Base-by-base conservation (phyloP, 2,888 invertebrate genomes). In the Agonum fuliginosum region DNA sequence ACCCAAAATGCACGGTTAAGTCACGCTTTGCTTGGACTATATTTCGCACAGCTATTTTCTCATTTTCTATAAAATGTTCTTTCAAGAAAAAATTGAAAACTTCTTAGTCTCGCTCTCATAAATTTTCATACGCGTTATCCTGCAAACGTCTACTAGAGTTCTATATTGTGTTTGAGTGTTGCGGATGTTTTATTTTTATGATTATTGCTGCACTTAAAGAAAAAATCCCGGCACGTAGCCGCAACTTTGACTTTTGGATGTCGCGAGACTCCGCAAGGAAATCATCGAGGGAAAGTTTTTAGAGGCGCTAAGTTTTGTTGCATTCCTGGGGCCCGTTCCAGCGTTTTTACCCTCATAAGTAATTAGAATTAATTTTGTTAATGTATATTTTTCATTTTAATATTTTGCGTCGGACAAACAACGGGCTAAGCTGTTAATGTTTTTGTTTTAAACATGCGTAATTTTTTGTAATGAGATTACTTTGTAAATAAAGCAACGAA, bases 171-270 rank as follows among this genome's bases (percentile, higher is more conserved):
- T 73, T 73, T 73, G 62, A 14, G 34, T 27, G 41, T n/a, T 46
- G n/a, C 65, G 27, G 46, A 74, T 65, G 65, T 65, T 65, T 74
- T 74, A 74, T 74, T 74, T 62, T 74, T 74, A 74, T 74, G 41
- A 74, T 74, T 74, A 74, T 74, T 74, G 62, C 74, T 24, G 37
- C 74, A 74, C 74, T 74, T 65, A 46, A 30, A 46, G 65, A 62
- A 24, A 65, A 65, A 46, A 72, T 54, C 54, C 30, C 20, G 20
- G 22, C 62, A 62, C 65, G 74, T 74, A 43, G 22, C 27, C 27
- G 30, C n/a, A 71, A 71, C 30, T 71, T 48, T 67, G 17, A 3
- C 67, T 24, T 43, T 27, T 43, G 27, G 27, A 19, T 30, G 27
- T 10, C 12, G 27, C 34, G 19, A 10, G 65, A 37, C 20, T 74